Evolutionary conservation across 2,797 vertebrate species (phyloP).

Genomic region (Holocentrus rufus): DNA sequence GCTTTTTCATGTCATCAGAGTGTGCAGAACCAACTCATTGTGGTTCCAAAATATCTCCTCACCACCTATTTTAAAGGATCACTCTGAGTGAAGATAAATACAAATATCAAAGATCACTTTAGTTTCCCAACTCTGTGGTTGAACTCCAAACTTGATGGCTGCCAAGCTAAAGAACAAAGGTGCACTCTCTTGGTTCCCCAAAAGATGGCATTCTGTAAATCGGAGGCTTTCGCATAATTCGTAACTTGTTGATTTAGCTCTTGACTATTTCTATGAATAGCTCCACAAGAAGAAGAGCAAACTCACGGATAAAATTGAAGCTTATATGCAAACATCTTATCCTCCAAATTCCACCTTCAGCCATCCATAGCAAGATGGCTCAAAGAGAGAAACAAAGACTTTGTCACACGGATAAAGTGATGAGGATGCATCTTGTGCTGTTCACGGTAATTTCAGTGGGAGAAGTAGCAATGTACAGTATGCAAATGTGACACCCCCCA

Average conservation of each 20-base stretch:
- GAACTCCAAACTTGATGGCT: too few species aligned
- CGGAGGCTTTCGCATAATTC: too few species aligned
- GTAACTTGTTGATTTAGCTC: not conserved
- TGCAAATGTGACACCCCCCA: constrained; percentile 50
- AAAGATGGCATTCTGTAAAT: too few species aligned
- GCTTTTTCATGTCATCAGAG: not conserved
- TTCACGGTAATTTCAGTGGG: not conserved
- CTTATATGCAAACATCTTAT: constrained; percentile 54
- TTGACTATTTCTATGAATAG: constrained; percentile 11
- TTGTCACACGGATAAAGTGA: constrained; percentile 49
- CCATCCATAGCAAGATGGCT: constrained; percentile 44
- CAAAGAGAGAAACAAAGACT: constrained; percentile 48
- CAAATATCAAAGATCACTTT: too few species aligned
- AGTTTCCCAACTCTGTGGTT: too few species aligned
- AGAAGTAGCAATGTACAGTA: constrained; percentile 29
- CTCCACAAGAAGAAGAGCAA: constrained; percentile 20
- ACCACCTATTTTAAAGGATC: too few species aligned
- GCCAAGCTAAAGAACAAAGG: too few species aligned
- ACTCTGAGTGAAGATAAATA: not conserved
- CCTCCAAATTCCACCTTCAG: constrained; percentile 24
- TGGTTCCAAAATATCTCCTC: not conserved
- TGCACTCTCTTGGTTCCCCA: too few species aligned
- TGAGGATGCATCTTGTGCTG: constrained; percentile 41
- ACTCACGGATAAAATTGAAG: constrained; percentile 30
- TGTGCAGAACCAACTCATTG: not conserved